Conservation (phyloP, 2,888 invertebrate genomes). For the Lamproptera curius region DNA sequence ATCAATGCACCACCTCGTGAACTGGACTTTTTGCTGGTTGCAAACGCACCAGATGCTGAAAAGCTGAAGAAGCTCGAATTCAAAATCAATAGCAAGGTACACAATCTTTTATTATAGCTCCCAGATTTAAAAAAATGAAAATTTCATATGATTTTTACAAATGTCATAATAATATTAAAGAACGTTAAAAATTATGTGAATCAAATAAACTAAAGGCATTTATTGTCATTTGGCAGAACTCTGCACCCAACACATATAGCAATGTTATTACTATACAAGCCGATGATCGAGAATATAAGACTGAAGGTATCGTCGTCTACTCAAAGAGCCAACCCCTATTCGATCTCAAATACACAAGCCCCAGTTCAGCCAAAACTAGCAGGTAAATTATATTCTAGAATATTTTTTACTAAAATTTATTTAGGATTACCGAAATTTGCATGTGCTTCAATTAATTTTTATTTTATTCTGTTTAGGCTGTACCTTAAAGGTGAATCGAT, state of each 20-base stretch:
- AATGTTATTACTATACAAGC: slow-evolving; percentile 61
- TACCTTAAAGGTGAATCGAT: slow-evolving; percentile 57
- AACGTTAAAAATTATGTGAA: too few species aligned
- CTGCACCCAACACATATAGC: slow-evolving; percentile 55
- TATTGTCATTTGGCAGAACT: slow-evolving; percentile 39
- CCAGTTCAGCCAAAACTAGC: slow-evolving; percentile 52
- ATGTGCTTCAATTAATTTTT: background rate
- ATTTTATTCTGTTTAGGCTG: slow-evolving; percentile 38
- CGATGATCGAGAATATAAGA: slow-evolving; percentile 78
- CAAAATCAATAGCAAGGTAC: slow-evolving; percentile 64
- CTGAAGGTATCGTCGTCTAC: slow-evolving; percentile 72
- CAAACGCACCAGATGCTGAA: slow-evolving; percentile 61
- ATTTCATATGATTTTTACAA: background rate
- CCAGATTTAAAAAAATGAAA: too few species aligned
- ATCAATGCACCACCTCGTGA: slow-evolving; percentile 43
- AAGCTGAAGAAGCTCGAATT: slow-evolving; percentile 70
- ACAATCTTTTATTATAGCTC: background rate
- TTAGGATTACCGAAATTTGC: too few species aligned
- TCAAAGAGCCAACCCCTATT: slow-evolving; percentile 75
- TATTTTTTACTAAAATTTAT: too few species aligned
- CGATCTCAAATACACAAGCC: slow-evolving; percentile 75
- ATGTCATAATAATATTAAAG: too few species aligned
- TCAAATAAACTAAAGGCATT: too few species aligned
- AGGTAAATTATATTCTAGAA: slow-evolving; percentile 45
- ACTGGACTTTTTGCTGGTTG: slow-evolving; percentile 41